These are phyloP conservation scores for Melanotaenia duboulayi DNA, from an alignment of 2,113 vertebrate species.

Conservation along the genomic window DNA sequence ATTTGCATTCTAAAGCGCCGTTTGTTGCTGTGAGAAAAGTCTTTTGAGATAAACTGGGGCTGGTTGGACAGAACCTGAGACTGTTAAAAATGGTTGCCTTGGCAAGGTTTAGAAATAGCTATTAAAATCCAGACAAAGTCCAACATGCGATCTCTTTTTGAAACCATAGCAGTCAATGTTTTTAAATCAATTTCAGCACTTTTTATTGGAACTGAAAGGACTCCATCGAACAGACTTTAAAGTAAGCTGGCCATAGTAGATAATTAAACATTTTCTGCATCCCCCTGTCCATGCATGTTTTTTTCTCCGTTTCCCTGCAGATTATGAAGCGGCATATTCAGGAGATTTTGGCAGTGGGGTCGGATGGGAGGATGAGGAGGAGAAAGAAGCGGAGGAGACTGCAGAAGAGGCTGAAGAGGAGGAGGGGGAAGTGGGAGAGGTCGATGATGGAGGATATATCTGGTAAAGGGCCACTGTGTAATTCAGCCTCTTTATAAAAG, in stretches of 20 bases:
- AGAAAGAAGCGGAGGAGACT: constrained; percentile 91
- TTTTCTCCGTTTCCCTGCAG: constrained; percentile 70
- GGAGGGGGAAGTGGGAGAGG: constrained; percentile 91
- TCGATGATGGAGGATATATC: constrained; percentile 95
- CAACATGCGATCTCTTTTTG: constrained; percentile 57
- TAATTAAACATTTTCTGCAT: constrained; percentile 34
- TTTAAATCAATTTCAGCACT: constrained; percentile 61
- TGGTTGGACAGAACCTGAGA: constrained; percentile 71
- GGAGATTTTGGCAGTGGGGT: constrained; percentile 95
- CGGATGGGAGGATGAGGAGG: constrained; percentile 97
- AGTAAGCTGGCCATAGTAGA: constrained; percentile 29
- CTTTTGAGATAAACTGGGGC: constrained; percentile 80
- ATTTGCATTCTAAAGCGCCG: constrained; percentile 83
- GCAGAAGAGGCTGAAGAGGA: constrained; percentile 92
- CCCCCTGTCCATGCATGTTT: background rate
- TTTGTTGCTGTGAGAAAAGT: constrained; percentile 80
- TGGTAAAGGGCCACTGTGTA: constrained; percentile 85
- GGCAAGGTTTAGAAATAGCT: constrained; percentile 74
- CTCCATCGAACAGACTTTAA: constrained; percentile 42
- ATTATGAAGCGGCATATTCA: constrained; percentile 90
- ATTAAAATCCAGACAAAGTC: constrained; percentile 78
- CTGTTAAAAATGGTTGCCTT: constrained; percentile 78
- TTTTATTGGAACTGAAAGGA: constrained; percentile 33
- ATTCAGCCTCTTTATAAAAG: constrained; percentile 54
- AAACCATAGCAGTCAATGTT: constrained; percentile 29